Conservation (phyloP, 35 echinoderm and acorn worm species). For the Ophioderma brevispina region DNA sequence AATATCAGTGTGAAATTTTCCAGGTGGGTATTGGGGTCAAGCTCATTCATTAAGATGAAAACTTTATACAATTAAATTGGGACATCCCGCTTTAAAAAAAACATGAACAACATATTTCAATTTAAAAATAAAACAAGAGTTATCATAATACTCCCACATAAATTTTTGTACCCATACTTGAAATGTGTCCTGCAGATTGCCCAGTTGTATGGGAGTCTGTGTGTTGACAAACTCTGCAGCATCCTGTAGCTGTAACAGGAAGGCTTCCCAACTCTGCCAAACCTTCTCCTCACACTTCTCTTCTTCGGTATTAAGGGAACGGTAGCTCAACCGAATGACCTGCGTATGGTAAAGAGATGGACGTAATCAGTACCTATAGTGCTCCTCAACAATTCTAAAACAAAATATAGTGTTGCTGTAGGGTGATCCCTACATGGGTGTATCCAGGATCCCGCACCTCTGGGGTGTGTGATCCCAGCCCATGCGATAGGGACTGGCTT, state of each 20-base stretch:
- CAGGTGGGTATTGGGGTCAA: too few relatives aligned
- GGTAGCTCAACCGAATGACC: slow-evolving; percentile 97
- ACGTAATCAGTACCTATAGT: not conserved
- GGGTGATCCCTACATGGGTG: not conserved
- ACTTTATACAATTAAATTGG: too few relatives aligned
- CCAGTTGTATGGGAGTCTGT: slow-evolving; percentile 67
- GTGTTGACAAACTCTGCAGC: slow-evolving; percentile 98
- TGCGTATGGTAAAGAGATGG: slow-evolving; percentile 19
- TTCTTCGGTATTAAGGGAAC: slow-evolving; percentile 82
- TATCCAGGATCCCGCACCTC: too few relatives aligned
- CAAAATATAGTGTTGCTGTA: not conserved
- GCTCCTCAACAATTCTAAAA: not conserved
- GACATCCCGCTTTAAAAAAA: too few relatives aligned
- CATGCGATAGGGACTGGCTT: too few relatives aligned
- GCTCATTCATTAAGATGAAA: too few relatives aligned
- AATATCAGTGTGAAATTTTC: too few relatives aligned
- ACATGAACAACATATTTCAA: too few relatives aligned
- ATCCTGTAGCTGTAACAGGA: slow-evolving; percentile 93
- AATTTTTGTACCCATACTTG: slow-evolving; percentile 16
- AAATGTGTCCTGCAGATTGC: slow-evolving; percentile 44
- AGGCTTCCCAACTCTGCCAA: slow-evolving; percentile 98
- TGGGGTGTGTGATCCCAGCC: too few relatives aligned
- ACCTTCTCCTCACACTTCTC: slow-evolving; percentile 96
- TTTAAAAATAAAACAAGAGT: too few relatives aligned
- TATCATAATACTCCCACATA: too few relatives aligned